phyloP scores from a whole-genome alignment of 2,797 vertebrate species.

The Sebastiscus albofasciatus region DNA sequence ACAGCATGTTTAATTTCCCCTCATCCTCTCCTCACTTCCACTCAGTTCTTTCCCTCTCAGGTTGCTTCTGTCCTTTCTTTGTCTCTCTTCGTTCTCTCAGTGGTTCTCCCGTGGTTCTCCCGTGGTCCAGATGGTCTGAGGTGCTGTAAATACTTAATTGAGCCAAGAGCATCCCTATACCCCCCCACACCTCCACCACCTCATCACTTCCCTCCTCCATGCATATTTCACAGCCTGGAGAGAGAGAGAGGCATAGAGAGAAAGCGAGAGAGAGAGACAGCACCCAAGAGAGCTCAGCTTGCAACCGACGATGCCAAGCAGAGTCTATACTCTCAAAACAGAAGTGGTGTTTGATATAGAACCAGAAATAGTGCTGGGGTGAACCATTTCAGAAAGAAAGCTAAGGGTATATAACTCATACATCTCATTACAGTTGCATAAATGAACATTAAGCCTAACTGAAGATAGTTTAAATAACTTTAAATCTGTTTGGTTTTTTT shows the following conservation, averaged over 20 bases:
- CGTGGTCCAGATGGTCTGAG: constrained; percentile 57
- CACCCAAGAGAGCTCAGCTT: constrained; percentile 4
- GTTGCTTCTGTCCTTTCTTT: constrained; percentile 15
- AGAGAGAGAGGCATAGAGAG: not conserved
- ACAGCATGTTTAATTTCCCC: constrained; percentile 36
- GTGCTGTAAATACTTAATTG: constrained; percentile 74
- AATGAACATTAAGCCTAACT: not conserved
- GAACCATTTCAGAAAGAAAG: not conserved
- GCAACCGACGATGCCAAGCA: constrained; percentile 21
- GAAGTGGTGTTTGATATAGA: constrained; percentile 4
- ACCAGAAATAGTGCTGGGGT: not conserved
- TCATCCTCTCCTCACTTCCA: constrained; percentile 23
- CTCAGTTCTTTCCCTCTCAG: constrained; percentile 15
- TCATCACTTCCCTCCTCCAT: constrained; percentile 7
- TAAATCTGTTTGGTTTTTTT: not conserved
- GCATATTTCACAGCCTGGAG: constrained; percentile 63
- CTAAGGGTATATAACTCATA: not conserved
- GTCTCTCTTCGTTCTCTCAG: not conserved
- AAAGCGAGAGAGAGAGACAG: not conserved
- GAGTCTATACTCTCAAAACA: constrained; percentile 12
- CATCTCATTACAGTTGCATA: not conserved
- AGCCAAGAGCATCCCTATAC: constrained; percentile 28
- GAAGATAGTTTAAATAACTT: not conserved
- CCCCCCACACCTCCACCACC: not conserved
- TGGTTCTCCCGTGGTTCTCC: constrained; percentile 6